Conservation (phyloP, 2,113 vertebrate genomes). For the Crotalus helleri region DNA sequence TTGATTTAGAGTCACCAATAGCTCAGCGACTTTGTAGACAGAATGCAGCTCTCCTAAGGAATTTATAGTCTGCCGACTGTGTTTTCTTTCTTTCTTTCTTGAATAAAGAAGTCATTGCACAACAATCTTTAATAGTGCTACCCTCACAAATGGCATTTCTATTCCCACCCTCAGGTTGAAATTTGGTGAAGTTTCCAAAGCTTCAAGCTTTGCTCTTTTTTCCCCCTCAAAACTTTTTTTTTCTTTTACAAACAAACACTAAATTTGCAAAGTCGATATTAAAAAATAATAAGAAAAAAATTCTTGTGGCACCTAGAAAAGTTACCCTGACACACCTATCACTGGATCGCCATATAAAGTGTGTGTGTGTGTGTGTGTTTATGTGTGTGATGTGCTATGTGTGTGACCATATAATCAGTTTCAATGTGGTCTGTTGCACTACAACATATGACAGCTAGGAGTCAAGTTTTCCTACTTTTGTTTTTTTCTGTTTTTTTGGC, state of each 20-base stretch:
- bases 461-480: background rate
- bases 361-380: constrained; percentile 39
- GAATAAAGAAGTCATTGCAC: constrained; percentile 78
- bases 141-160: constrained; percentile 12
- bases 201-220: constrained; percentile 70
- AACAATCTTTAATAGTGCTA: constrained; percentile 72
- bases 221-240: constrained; percentile 35
- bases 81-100: constrained; percentile 69
- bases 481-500: background rate
- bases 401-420: background rate
- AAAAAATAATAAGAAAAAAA: constrained; percentile 40
- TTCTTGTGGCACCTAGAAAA: constrained; percentile 67
- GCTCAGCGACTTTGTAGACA: constrained; percentile 71
- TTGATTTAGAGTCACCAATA: constrained; percentile 79
- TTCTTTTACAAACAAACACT: constrained; percentile 65
- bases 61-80: constrained; percentile 79
- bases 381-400: constrained; percentile 25
- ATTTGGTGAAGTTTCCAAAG: constrained; percentile 69
- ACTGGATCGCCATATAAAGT: constrained; percentile 63
- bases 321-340: constrained; percentile 68
- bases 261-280: constrained; percentile 66
- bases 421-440: background rate
- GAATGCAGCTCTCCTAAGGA: constrained; percentile 62
- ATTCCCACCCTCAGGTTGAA: constrained; percentile 53
- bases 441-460: background rate